Evolutionary conservation across 2,797 vertebrate genomes (phyloP).

Genomic region (Melanotaenia trifasciata): DNA sequence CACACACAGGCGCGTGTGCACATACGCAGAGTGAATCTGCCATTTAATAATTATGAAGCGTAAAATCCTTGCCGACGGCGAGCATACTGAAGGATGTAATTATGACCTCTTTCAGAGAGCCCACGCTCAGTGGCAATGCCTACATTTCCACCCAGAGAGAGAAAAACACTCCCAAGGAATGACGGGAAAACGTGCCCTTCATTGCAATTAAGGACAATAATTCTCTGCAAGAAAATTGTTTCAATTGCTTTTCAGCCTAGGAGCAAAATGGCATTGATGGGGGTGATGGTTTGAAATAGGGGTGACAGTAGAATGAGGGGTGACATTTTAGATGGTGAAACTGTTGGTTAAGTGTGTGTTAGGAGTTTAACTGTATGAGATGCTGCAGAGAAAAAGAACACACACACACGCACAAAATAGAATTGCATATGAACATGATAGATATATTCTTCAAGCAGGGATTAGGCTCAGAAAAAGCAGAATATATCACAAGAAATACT

Average conservation of each 20-base stretch:
- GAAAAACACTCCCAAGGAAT: slow-evolving; percentile 79
- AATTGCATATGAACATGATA: slow-evolving; percentile 32
- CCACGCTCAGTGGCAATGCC: slow-evolving; percentile 78
- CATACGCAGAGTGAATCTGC: slow-evolving; percentile 72
- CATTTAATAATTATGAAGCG: slow-evolving; percentile 86
- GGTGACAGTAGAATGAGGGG: slow-evolving; percentile 66
- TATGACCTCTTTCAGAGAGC: slow-evolving; percentile 84
- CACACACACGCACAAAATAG: slow-evolving; percentile 25
- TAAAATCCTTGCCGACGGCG: slow-evolving; percentile 86
- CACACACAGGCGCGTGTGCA: slow-evolving; percentile 32
- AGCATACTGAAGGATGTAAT: slow-evolving; percentile 86
- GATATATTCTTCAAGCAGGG: slow-evolving; percentile 34
- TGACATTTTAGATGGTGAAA: slow-evolving; percentile 72
- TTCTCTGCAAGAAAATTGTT: slow-evolving; percentile 83
- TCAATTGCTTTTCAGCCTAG: slow-evolving; percentile 84
- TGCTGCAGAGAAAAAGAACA: slow-evolving; percentile 43
- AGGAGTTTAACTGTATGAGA: slow-evolving; percentile 51
- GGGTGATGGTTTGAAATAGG: slow-evolving; percentile 79
- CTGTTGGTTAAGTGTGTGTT: slow-evolving; percentile 61
- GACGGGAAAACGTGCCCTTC: slow-evolving; percentile 80
- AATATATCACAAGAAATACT: slow-evolving; percentile 27
- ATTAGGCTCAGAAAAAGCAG: slow-evolving; percentile 22
- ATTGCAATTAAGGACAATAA: slow-evolving; percentile 85
- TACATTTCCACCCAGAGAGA: slow-evolving; percentile 79
- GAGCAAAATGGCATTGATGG: slow-evolving; percentile 81